Base-by-base conservation (phyloP, 2,113 vertebrate genomes). In the Chauna torquata region DNA sequence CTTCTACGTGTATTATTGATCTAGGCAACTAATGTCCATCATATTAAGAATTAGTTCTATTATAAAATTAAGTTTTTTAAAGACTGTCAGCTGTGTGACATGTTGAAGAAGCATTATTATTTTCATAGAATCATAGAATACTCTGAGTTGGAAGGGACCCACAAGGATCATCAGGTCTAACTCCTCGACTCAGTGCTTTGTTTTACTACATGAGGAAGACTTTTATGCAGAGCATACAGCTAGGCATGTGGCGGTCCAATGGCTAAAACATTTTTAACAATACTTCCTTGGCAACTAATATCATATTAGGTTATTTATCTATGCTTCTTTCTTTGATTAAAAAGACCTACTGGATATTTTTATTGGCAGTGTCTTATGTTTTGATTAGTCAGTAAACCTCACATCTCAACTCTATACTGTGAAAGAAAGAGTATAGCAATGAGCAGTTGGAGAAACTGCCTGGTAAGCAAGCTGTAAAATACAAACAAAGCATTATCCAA, bases 401-500 rank as follows among this genome's bases (percentile, higher is more conserved):
- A 75, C 58, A 47, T 90, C 74, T 87, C 24, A n/a, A 71, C 7
- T 38, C 54, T 38, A 58, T 40, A 78, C 22, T 2, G 8, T 77
- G 42, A 55, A 85, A 78, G 54, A 47, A 85, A 50, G 50, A 88
- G 7, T 58, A 66, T n/a, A 77, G 25, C 42, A 47, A 88, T 55
- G 62, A 91, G 62, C 47, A 30, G 24, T 20, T 82, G 38, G 25
- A 91, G 71, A 89, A 94, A 77, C 42, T 84, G 66, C 58, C 44
- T 38, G 38, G 49, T 94, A 94, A 97, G 92, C 49, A 89, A 79
- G 22, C 27, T 92, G 75, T 71, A 66, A 94, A 92, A 77, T 17
- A 85, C 62, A 95, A 84, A 83, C 62, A 95, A 94, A 94, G 25
- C 25, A 27, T 91, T 87, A 74, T 77, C 81, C 78, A 91, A 79